Percentiles rank a stretch among this genome's conserved stretches.
Evolutionary conservation across 35 echinoderm and acorn worm species (phyloP).

Genomic region (Diadema setosum): DNA sequence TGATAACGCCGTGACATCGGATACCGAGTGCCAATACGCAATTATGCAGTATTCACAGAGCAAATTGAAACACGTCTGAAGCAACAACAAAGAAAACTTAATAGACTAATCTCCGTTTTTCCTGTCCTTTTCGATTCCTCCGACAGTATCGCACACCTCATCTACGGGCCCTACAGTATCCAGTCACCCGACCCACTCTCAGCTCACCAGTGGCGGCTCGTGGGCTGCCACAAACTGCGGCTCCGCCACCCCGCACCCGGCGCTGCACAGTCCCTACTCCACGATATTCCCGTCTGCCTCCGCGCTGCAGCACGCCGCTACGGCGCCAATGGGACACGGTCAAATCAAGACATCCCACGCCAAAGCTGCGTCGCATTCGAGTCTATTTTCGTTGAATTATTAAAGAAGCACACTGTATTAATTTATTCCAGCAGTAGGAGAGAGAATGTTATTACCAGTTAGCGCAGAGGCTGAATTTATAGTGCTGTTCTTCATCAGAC

Average conservation of each 20-base stretch:
- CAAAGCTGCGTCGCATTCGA: conserved; percentile 70
- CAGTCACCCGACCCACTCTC: not conserved
- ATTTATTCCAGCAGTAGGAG: not conserved
- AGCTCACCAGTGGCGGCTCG: not conserved
- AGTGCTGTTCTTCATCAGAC: too few relatives aligned
- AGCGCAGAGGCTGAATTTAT: too few relatives aligned
- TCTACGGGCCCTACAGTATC: not conserved
- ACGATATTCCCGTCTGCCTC: conserved; percentile 77
- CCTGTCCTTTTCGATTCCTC: not conserved
- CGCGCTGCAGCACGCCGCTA: conserved; percentile 53
- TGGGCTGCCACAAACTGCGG: not conserved
- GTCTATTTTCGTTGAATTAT: conserved; percentile 90
- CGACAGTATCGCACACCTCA: not conserved
- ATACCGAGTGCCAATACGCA: too few relatives aligned
- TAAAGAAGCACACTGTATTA: too few relatives aligned
- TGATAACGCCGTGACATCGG: too few relatives aligned
- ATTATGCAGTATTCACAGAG: too few relatives aligned
- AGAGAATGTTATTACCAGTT: not conserved
- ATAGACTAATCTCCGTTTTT: too few relatives aligned
- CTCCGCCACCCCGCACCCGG: conserved; percentile 40
- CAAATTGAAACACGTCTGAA: too few relatives aligned
- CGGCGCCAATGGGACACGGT: conserved; percentile 46
- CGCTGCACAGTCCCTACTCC: conserved; percentile 82
- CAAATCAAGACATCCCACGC: conserved; percentile 84
- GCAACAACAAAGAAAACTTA: too few relatives aligned